Evolutionary conservation across 1,140 invertebrate species (phyloP), one percentile per base, ranked within the genome.

Genomic region (Diabrotica undecimpunctata): DNA sequence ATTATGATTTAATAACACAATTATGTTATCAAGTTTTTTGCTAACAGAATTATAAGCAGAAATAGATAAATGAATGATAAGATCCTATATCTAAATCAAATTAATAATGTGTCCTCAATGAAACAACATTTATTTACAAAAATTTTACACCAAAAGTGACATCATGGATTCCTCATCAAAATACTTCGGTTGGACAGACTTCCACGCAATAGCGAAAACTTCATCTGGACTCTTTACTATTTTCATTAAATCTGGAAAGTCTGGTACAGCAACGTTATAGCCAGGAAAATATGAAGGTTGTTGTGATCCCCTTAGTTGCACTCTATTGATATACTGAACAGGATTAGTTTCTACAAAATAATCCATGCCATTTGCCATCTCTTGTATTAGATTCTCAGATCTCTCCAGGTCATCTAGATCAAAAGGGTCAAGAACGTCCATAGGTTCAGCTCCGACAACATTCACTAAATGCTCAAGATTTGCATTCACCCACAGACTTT

Each of bases 211-310:
- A 38, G 64, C 59, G 52, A 78, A 67, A 6, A 75, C 76, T 25
- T 73, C 71, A 64, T 71, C 72, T 9, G 76, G 74, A 13, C 68
- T 70, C 58, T 57, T 73, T 5, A 70, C 71, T 8, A 77, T 25
- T 57, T 68, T 67, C 12, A 77, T 66, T 7, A 71, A 46, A 51
- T 73, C 72, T 8, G 71, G 70, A 56, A 73, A 65, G 37, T 75
- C 70, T 8, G 76, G 75, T 10, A 78, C 64, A 50, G 75, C 72
- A 8, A 64, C 54, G 54, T 50, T 36, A 51, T 66, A 67, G 73
- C 76, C 77, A 53, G 74, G 74, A 64, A 79, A 78, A 72, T 74
- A 78, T 10, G 60, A 13, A 3, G 77, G 77, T 7, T 66, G 62
- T 41, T 74, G 65, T 6, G 70, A 65, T 9, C 77, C 77, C 51